Evolutionary conservation across 2,797 vertebrate species (phyloP), one percentile per base, ranked within the genome.

Genomic region (Ctenosaura bakeri): DNA sequence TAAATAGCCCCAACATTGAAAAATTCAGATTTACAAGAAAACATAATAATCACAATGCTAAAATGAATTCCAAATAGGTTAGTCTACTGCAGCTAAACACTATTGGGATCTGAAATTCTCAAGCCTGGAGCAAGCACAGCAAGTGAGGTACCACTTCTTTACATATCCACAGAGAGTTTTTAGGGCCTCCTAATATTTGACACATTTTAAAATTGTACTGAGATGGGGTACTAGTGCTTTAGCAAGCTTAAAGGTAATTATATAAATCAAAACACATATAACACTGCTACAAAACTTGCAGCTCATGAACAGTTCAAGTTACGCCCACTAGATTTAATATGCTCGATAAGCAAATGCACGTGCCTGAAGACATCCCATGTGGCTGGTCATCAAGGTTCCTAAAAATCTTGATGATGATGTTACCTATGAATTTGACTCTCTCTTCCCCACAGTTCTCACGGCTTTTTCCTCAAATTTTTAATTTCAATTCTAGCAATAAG

Each of bases 1-100:
- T 94, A 96, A 97, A 97, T 94, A 95, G 94, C 94, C 95, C 92
- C 92, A 86, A 93, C 96, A 96, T 91, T 89, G 87, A 94, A 94
- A 94, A 90, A 95, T 93, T 90, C 91, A 74, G 46, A 64, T 78
- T 54, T 89, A 2, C 87, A 46, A 93, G 52, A 95, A 94, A 94
- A 89, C 83, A 90, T 93, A 92, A 91, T 94, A 92, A 95, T 92
- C 91, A 91, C 87, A 94, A 92, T 89, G 94, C 82, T 94, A 66
- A 95, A 93, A 95, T 71, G 89, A 13, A 90, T 86, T 94, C 88
- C 46, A 69, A 92, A 90, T 56, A 85, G 94, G 90, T 79, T 83
- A 90, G 90, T 89, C 91, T 92, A 89, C 71, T 90, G 92, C 92
- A 92, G 90, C 91, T 94, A 87, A 89, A 94, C 24, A 74, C 92